A percentile compares a stretch with the other conserved stretches of the same genome.
Evolutionary conservation across 2,797 vertebrate genomes (phyloP).

Genomic region (Caiman crocodilus): DNA sequence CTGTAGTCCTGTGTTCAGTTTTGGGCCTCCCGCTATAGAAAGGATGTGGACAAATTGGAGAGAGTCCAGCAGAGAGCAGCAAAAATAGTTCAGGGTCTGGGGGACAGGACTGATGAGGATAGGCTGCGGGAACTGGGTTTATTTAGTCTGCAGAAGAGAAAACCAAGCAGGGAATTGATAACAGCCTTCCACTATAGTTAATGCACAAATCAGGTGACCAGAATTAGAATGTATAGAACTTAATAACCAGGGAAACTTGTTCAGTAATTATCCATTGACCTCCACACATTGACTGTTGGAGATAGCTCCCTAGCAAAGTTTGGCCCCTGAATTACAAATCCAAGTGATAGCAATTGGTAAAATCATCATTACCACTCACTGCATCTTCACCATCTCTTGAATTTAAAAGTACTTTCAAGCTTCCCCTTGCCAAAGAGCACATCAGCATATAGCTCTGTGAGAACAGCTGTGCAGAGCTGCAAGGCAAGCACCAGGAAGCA

Average conservation of each 20-base stretch:
- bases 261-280: neutral
- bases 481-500: neutral
- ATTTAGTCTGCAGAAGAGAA: no score
- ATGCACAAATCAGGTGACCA: neutral
- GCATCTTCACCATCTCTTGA: neutral
- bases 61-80: no score
- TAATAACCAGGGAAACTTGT: neutral
- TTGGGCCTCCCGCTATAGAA: no score
- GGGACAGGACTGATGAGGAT: no score
- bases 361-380: fast-evolving
- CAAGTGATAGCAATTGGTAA: neutral
- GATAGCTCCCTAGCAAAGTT: neutral
- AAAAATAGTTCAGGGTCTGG: no score
- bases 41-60: no score
- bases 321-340: neutral
- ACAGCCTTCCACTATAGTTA: neutral
- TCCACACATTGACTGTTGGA: neutral
- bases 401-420: neutral
- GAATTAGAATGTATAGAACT: neutral
- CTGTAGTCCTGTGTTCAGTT: no score
- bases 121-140: no score
- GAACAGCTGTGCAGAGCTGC: neutral
- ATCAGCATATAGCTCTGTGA: neutral
- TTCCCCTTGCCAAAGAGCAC: neutral
- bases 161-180: no score